phyloP scores from a whole-genome alignment of 2,113 vertebrate genomes.

The Scartelaos histophorus region DNA sequence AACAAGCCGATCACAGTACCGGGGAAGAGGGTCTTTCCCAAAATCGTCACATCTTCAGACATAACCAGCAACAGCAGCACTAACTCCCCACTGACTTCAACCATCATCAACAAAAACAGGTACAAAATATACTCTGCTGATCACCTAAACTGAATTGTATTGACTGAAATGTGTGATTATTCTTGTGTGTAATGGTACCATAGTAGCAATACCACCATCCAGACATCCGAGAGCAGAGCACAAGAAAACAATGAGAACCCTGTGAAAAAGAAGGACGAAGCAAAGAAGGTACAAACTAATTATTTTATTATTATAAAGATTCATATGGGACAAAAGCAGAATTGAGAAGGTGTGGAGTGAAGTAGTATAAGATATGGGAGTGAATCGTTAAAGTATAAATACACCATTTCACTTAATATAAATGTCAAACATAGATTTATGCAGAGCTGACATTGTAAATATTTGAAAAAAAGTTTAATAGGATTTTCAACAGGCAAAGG shows the following conservation, averaged over 20 bases:
- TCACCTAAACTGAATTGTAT: background rate
- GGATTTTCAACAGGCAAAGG: too few relatives aligned
- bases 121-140: constrained; percentile 39
- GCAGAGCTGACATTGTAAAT: too few relatives aligned
- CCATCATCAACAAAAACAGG: constrained; percentile 88
- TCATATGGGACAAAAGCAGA: too few relatives aligned
- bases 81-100: constrained; percentile 85
- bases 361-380: too few relatives aligned
- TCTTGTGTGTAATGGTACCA: background rate
- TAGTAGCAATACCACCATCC: constrained; percentile 82
- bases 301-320: too few relatives aligned
- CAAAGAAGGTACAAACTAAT: constrained; percentile 79
- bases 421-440: too few relatives aligned
- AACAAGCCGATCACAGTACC: constrained; percentile 94
- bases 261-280: constrained; percentile 84
- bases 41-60: constrained; percentile 81
- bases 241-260: constrained; percentile 98
- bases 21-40: constrained; percentile 88
- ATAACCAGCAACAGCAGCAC: constrained; percentile 84
- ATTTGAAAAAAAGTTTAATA: too few relatives aligned
- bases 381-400: too few relatives aligned
- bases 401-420: too few relatives aligned
- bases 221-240: constrained; percentile 85
- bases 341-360: too few relatives aligned
- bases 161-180: background rate